A percentile compares a stretch with the other conserved stretches of the same genome.
Evolutionary conservation across 2,797 vertebrate genomes (phyloP).

Genomic region (Podargus strigoides): DNA sequence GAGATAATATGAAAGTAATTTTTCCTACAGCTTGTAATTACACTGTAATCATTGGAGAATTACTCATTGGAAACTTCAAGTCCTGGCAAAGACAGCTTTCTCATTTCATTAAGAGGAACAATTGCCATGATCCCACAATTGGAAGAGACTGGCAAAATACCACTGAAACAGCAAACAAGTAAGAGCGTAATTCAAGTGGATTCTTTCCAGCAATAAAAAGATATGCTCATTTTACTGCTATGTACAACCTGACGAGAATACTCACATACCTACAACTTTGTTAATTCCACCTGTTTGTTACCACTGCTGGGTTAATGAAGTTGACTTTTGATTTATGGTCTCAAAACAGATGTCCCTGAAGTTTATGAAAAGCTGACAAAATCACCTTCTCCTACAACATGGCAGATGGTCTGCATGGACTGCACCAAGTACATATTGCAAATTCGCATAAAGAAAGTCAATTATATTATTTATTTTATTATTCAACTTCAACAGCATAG

Average conservation of each 20-base stretch:
- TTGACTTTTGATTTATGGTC: neutral
- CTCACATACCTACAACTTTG: neutral
- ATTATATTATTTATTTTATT: neutral
- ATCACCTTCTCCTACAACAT: neutral
- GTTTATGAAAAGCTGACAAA: neutral
- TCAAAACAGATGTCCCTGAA: neutral
- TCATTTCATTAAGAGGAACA: neutral
- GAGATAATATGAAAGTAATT: neutral
- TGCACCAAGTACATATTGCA: neutral
- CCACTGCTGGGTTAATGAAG: neutral
- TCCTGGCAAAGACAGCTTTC: neutral
- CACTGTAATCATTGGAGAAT: neutral
- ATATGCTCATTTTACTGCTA: neutral
- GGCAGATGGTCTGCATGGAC: neutral
- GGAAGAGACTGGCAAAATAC: slow-evolving; percentile 5
- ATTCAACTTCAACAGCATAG: neutral
- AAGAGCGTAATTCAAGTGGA: neutral
- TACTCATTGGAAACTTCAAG: neutral
- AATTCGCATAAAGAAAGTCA: neutral
- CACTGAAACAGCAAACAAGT: slow-evolving; percentile 15
- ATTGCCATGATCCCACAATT: neutral
- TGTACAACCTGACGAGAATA: neutral
- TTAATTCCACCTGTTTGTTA: neutral
- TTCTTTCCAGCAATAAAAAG: neutral
- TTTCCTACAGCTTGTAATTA: neutral